These are phyloP conservation scores for Nasua narica DNA, from an alignment of 2,797 vertebrate genomes.

Conservation along the genomic window DNA sequence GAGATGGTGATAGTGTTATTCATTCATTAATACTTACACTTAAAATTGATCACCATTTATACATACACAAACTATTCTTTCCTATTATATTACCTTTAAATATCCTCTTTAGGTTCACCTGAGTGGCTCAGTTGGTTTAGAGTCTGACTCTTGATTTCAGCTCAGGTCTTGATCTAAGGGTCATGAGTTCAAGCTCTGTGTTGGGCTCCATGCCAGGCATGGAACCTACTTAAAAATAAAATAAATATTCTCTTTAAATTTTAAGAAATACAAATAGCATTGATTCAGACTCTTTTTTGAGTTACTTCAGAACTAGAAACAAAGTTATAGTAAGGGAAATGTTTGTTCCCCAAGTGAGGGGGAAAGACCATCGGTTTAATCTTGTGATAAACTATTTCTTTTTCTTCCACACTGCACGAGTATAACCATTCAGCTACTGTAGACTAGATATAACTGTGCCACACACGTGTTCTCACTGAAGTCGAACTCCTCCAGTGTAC, in stretches of 20 bases:
- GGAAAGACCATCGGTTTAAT: not conserved
- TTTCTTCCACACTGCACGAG: not conserved
- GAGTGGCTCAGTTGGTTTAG: not conserved
- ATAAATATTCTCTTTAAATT: not conserved
- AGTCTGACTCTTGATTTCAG: not conserved
- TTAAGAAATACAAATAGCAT: not conserved
- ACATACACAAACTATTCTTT: not conserved
- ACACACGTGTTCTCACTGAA: constrained; percentile 12
- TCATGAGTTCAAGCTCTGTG: not conserved
- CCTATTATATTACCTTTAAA: constrained; percentile 2
- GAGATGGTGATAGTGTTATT: not conserved
- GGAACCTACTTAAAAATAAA: not conserved
- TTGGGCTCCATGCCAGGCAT: not conserved
- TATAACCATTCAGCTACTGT: not conserved
- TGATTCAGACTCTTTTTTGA: not conserved
- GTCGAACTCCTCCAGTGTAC: not conserved
- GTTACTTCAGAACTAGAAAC: not conserved
- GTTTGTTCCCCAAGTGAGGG: not conserved
- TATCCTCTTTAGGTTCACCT: not conserved
- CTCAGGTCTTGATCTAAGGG: not conserved
- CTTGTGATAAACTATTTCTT: not conserved
- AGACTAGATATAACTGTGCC: not conserved
- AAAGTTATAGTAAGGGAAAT: not conserved
- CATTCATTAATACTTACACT: not conserved
- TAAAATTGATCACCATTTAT: not conserved